Conservation (phyloP, 2,113 vertebrate genomes). For the human region GRCh38 chr17:63450001-63450500, state of each 20-base stretch:
- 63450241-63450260: neutral
- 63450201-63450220: neutral
- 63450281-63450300: neutral
- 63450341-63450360: neutral
- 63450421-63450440: neutral
- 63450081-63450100: too few species aligned
- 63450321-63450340: neutral
- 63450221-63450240: neutral
- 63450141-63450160: neutral
- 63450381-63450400: neutral
- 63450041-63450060: neutral
- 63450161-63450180: neutral
- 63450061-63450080: neutral
- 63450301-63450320: neutral
- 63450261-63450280: neutral
- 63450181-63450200: neutral
- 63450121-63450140: neutral
- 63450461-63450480: neutral
- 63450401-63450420: neutral
- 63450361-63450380: accelerated
- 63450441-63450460: neutral
- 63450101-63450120: neutral
- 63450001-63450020: neutral
- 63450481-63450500: neutral
- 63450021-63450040: neutral